Percentiles rank a stretch among this genome's conserved stretches.
Conservation (phyloP, 2,888 invertebrate species). For the Leptura quadrifasciata region DNA sequence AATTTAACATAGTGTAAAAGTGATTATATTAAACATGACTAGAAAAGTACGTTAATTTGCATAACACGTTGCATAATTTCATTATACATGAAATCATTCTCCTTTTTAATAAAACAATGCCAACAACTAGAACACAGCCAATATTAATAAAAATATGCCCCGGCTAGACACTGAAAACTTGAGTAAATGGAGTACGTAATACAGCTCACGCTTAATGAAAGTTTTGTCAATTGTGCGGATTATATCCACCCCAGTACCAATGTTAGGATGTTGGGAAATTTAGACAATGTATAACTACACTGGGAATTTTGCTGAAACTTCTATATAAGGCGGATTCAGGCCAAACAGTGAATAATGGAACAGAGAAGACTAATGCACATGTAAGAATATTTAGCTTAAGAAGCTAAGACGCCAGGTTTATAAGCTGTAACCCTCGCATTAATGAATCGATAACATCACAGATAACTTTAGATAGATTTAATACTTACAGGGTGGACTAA, state of each 20-base stretch:
- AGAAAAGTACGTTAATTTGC: too few species aligned
- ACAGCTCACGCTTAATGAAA: not conserved
- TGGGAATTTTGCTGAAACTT: not conserved
- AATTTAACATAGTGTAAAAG: too few species aligned
- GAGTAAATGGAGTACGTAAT: conserved; percentile 11
- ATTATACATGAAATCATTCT: too few species aligned
- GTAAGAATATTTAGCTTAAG: not conserved
- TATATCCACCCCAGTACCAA: not conserved
- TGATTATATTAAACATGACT: too few species aligned
- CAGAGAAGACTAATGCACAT: not conserved
- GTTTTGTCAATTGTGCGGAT: not conserved
- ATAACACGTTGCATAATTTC: too few species aligned
- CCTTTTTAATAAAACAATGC: conserved; percentile 3
- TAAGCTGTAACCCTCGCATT: not conserved
- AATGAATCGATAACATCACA: not conserved
- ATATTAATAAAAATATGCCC: not conserved
- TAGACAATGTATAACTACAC: not conserved
- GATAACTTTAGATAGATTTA: too few species aligned
- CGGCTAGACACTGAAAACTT: not conserved
- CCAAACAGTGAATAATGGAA: not conserved
- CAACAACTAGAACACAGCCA: not conserved
- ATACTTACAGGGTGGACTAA: too few species aligned
- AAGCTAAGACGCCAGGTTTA: not conserved
- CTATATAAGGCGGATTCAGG: not conserved
- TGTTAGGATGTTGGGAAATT: not conserved